Evolutionary conservation across 2,797 vertebrate genomes (phyloP), one percentile per base, ranked within the genome.

Genomic region (Rhinoraja longicauda): DNA sequence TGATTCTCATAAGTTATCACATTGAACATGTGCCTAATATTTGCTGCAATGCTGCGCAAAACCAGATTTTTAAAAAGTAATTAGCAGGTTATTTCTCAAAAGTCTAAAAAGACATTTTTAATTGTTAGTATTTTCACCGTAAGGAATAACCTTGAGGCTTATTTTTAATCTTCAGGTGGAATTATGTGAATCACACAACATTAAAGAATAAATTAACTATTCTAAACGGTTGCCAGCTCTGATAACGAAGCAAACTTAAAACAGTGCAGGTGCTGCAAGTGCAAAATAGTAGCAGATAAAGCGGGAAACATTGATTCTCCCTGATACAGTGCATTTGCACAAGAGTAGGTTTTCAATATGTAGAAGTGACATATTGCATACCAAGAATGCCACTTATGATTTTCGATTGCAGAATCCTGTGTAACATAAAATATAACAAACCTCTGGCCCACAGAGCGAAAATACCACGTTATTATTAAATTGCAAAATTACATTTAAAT

Each of bases 401-500:
- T 57, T 75, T 75, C 24, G 21, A 73, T 57, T 57, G 62, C 90
- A 91, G 21, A 45, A 45, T n/a, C 67, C 67, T 91, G 32, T 72
- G 39, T 45, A 45, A 4, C 53, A 73, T 92, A 92, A 92, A 92
- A 75, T 92, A 26, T n/a, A 92, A 53, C 72, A 75, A 75, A 75
- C 45, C 4, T 53, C 36, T 57, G 2, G 45, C 24, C 10, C 24
- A 92, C 36, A n/a, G 90, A 29, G 39, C 39, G 72, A 72, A 75
- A 39, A n/a, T 70, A n/a, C 39, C 29, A 92, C 39, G 19, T 73
- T 53, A 45, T 59, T 84, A 84, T 75, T 75, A 92, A 3, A 70
- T 57, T 92, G 36, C 36, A 19, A 75, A 92, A 92, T 53, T 29
- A 92, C 36, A 92, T 72, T 92, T 75, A n/a, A 75, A 92, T 73